Evolutionary conservation across 2,113 vertebrate genomes (phyloP).

Genomic region (Erythrocercus mccallii): DNA sequence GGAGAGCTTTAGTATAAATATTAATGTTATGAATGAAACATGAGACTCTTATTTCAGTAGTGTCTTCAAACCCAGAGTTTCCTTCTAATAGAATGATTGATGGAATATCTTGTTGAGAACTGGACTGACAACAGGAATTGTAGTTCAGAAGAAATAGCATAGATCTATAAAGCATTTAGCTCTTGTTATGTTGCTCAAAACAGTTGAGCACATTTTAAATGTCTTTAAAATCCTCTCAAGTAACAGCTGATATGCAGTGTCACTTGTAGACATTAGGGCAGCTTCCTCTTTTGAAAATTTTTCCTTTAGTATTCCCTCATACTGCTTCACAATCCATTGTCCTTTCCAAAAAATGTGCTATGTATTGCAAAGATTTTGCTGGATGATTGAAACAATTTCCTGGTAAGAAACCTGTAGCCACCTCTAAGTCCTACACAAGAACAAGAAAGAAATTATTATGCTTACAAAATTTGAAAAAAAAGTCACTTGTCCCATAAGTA

Average conservation of each 20-base stretch:
- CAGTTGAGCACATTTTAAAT: neutral
- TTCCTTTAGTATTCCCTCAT: neutral
- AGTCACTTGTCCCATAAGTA: neutral
- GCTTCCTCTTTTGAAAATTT: neutral
- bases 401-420: neutral
- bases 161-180: neutral
- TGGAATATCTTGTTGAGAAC: neutral
- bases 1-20: neutral
- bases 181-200: neutral
- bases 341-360: neutral
- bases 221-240: neutral
- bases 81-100: neutral
- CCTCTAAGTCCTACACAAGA: neutral
- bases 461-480: neutral
- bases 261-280: neutral
- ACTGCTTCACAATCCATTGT: neutral
- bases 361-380: neutral
- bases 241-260: neutral
- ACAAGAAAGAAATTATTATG: neutral
- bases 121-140: neutral
- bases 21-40: constrained; percentile 20
- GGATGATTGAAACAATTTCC: neutral
- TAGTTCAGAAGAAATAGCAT: neutral
- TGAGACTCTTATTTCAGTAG: neutral
- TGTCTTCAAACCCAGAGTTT: neutral